Evolutionary conservation across 2,888 invertebrate genomes (phyloP), one percentile per base, ranked within the genome.

Genomic region (Oithona nana): DNA sequence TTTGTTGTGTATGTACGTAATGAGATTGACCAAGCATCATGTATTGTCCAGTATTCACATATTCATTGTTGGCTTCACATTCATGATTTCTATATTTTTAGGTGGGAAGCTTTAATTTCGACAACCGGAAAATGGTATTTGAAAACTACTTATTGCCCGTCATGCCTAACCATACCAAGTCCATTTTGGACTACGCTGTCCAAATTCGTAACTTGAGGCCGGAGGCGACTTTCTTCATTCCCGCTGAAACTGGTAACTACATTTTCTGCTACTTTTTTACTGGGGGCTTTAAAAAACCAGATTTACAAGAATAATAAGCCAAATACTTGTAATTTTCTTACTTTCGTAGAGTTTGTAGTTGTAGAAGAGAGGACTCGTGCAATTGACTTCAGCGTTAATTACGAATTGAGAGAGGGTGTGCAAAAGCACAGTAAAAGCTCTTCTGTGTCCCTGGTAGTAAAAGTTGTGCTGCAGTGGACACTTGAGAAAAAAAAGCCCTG

Each of bases 151-250:
- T 59, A n/a, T 24, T 59, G 50, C 59, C 59, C 22, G 49, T 22
- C n/a, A 59, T 59, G 59, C 59, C 49, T 16, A 59, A 59, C 49
- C 59, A 59, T 28, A 59, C 59, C 31, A 59, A 59, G 49, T 59
- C 59, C 28, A 59, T 59, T 2, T n/a, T 59, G 1, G 59, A 59
- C 49, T 59, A 59, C 28, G 59, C 49, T 28, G 59, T 59, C 11
- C 3, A 26, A 6, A 59, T 59, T 50, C 50, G 50, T 1, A 22
- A 59, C 8, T 50, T 59, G 24, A 3, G 49, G 13, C 50, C 59
- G 24, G 49, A 59, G 59, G 59, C 31, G 24, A 59, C 59, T 3
- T 59, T 50, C 28, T 59, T 59, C 49, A 50, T 59, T 6, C 59
- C 59, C 3, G 59, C 59, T 6, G 59, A 59, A 24, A 59, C 59